Conservation (phyloP, 2,113 vertebrate genomes). For the Microcebus tavaratra region DNA sequence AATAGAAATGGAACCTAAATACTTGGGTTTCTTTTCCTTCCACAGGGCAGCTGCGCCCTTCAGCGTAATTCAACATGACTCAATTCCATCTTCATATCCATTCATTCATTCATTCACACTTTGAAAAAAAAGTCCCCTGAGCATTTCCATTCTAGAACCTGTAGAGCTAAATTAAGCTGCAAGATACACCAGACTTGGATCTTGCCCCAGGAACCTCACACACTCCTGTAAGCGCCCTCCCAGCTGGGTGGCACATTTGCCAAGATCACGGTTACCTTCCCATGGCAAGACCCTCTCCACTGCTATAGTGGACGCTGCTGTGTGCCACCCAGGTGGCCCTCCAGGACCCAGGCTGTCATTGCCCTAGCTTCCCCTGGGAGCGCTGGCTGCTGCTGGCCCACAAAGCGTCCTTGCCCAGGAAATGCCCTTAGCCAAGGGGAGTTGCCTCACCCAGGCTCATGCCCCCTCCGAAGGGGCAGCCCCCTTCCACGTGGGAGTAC, state of each 20-base stretch:
- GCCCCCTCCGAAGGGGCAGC: not conserved
- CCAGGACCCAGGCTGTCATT: not conserved
- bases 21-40: not conserved
- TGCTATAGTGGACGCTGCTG: rapidly evolving
- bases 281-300: not conserved
- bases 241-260: not conserved
- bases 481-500: not conserved
- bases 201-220: not conserved
- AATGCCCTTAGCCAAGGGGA: not conserved
- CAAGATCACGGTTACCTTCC: not conserved
- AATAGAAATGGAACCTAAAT: not conserved
- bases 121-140: not conserved
- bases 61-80: not conserved
- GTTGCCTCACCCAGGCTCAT: too few relatives aligned
- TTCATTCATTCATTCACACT: not conserved
- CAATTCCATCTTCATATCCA: not conserved
- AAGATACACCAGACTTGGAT: not conserved
- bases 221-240: not conserved
- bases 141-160: not conserved
- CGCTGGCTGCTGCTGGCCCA: not conserved
- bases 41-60: not conserved
- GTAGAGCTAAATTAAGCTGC: not conserved
- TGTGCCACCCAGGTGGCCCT: not conserved
- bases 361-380: not conserved
- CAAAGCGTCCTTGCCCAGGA: not conserved